phyloP scores from a whole-genome alignment of 1,140 invertebrate species.

The Lepidurus packardi region DNA sequence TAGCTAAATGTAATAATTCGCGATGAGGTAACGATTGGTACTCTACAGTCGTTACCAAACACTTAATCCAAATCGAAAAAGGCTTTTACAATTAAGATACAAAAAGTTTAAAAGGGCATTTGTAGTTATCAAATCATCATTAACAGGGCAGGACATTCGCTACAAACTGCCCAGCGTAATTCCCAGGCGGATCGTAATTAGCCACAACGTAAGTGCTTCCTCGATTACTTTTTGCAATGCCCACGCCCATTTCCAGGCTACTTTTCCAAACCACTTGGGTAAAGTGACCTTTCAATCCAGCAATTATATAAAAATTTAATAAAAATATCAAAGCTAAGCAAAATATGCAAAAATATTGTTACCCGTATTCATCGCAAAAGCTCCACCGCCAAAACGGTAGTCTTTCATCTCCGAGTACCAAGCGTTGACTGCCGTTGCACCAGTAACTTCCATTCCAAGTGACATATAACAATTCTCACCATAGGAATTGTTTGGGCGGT shows the following conservation, averaged over 20 bases:
- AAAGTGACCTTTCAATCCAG: conserved; percentile 54
- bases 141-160: conserved; percentile 55
- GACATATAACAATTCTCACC: conserved; percentile 75
- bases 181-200: conserved; percentile 78
- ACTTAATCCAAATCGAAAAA: too few relatives aligned
- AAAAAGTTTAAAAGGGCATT: too few relatives aligned
- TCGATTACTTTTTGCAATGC: conserved; percentile 55
- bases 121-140: too few relatives aligned
- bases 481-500: conserved; percentile 59
- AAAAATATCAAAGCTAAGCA: neutral
- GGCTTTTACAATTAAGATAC: too few relatives aligned
- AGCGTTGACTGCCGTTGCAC: conserved; percentile 64
- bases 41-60: too few relatives aligned
- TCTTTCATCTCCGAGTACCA: conserved; percentile 62
- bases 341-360: conserved; percentile 27
- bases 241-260: conserved; percentile 65
- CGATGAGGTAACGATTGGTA: too few relatives aligned
- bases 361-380: conserved; percentile 28
- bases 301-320: conserved; percentile 26
- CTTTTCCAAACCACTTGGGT: conserved; percentile 70
- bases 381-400: conserved; percentile 54
- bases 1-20: too few relatives aligned
- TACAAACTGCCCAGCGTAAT: conserved; percentile 63
- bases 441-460: conserved; percentile 61
- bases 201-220: conserved; percentile 62